Percentiles rank a stretch among this genome's conserved stretches.
Conservation (phyloP, 2,888 invertebrate genomes). For the Megamerina dolium region DNA sequence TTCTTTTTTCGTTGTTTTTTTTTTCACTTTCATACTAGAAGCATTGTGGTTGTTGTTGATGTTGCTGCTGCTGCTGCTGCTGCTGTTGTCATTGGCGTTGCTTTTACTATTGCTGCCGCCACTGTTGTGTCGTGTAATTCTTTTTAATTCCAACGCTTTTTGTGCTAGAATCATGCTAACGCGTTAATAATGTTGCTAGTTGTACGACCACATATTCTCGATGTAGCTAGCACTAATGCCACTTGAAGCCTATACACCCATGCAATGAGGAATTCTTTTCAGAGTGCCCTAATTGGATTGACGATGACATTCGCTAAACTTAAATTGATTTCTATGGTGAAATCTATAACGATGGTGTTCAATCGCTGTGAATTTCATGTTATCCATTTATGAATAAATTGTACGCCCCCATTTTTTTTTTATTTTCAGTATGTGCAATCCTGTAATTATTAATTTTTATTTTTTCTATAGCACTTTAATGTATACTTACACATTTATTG, state of each 20-base stretch:
- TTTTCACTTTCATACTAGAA: too few relatives aligned
- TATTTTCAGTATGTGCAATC: neutral
- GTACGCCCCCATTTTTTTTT: neutral
- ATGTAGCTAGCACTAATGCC: too few relatives aligned
- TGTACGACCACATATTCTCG: neutral
- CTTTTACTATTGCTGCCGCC: neutral
- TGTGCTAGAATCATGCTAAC: constrained; percentile 1
- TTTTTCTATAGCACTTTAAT: neutral
- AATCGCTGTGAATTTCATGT: neutral
- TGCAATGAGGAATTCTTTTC: neutral
- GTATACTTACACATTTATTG: too few relatives aligned
- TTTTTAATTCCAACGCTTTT: constrained; percentile 1
- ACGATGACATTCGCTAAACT: constrained; percentile 2
- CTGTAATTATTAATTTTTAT: neutral
- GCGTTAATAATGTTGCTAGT: constrained; percentile 3
- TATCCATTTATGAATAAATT: neutral
- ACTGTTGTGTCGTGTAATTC: neutral
- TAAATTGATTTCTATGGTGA: neutral
- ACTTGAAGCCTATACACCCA: neutral
- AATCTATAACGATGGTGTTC: neutral
- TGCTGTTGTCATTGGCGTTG: too few relatives aligned
- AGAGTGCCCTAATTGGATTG: constrained; percentile 1
- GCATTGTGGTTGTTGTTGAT: neutral
- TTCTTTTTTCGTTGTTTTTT: too few relatives aligned
- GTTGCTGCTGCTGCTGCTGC: neutral